Evolutionary conservation across 92 coral and sea anemone genomes (phyloP).

Genomic region (Muricea muricata): DNA sequence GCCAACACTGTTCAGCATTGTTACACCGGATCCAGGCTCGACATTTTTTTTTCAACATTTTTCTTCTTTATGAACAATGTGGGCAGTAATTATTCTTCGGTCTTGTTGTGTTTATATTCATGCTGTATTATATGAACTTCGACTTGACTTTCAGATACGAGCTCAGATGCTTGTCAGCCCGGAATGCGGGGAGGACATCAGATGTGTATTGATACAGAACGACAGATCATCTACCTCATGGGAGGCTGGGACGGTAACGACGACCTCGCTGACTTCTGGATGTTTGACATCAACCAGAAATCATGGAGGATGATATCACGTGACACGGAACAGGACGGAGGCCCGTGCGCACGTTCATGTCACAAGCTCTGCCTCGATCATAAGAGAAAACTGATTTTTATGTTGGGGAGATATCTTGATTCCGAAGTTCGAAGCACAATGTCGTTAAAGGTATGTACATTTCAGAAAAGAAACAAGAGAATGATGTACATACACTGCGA

Average conservation of each 20-base stretch:
- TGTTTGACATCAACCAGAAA: conserved; percentile 71
- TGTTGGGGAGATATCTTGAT: conserved; percentile 92
- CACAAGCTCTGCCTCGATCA: conserved; percentile 95
- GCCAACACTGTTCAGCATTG: no score
- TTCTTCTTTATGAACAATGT: no score
- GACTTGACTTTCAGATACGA: conserved; percentile 26
- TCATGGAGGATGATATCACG: conserved; percentile 85
- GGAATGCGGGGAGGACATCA: conserved; percentile 99
- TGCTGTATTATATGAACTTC: no score
- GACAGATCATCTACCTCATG: conserved; percentile 81
- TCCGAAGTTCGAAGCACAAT: conserved; percentile 81
- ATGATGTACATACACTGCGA: no score
- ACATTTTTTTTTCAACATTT: no score
- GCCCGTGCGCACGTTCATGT: conserved; percentile 97
- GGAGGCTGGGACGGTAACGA: conserved; percentile 99
- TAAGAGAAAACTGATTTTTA: conserved; percentile 84
- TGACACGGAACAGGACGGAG: conserved; percentile 93
- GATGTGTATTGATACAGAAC: conserved; percentile 91
- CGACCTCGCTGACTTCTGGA: conserved; percentile 95
- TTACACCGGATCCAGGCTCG: no score
- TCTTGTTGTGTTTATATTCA: no score
- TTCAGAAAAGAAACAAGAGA: no score
- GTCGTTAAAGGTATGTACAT: conserved; percentile 83
- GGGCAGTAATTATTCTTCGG: no score
- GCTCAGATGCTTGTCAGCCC: conserved; percentile 67